These are phyloP conservation scores for Melipona quadrifasciata DNA, from an alignment of 1,140 invertebrate species.

Conservation along the genomic window DNA sequence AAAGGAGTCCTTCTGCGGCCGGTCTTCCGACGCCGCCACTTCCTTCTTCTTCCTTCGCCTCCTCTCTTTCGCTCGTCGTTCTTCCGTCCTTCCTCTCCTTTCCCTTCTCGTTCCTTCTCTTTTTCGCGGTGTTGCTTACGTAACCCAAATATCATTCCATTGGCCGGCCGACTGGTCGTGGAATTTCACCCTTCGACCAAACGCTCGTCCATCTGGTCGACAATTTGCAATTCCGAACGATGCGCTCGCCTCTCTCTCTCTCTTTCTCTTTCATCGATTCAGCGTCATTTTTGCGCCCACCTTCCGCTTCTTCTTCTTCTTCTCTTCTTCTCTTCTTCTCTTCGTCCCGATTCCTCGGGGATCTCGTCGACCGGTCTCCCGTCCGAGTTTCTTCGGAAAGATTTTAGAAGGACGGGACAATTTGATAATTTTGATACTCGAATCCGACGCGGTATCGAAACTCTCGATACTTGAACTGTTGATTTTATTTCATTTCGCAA, in stretches of 20 bases:
- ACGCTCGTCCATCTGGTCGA: slow-evolving; percentile 64
- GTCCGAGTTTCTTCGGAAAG: too few relatives aligned
- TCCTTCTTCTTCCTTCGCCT: slow-evolving; percentile 44
- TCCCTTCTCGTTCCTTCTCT: slow-evolving; percentile 14
- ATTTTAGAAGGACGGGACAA: too few relatives aligned
- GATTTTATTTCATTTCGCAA: too few relatives aligned
- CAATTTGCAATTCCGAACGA: slow-evolving; percentile 69
- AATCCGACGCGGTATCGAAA: too few relatives aligned
- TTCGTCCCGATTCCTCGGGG: too few relatives aligned
- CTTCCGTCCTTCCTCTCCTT: background rate
- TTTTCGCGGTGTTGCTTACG: slow-evolving; percentile 32
- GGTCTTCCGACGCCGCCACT: slow-evolving; percentile 34
- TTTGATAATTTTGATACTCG: too few relatives aligned
- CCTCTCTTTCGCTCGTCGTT: slow-evolving; percentile 6
- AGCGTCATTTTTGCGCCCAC: slow-evolving; percentile 16
- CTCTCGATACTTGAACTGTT: too few relatives aligned
- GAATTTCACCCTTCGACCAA: slow-evolving; percentile 59
- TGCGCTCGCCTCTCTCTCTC: background rate
- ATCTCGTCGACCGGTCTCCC: too few relatives aligned
- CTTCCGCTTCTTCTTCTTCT: background rate
- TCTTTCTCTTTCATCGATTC: background rate
- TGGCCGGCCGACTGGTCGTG: slow-evolving; percentile 36
- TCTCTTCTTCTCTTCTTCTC: background rate
- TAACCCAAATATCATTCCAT: slow-evolving; percentile 69
- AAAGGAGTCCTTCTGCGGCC: slow-evolving; percentile 31